Percentiles rank a stretch among this genome's conserved stretches.
Evolutionary conservation across 2,888 invertebrate species (phyloP).

Genomic region (Erannis defoliaria): DNA sequence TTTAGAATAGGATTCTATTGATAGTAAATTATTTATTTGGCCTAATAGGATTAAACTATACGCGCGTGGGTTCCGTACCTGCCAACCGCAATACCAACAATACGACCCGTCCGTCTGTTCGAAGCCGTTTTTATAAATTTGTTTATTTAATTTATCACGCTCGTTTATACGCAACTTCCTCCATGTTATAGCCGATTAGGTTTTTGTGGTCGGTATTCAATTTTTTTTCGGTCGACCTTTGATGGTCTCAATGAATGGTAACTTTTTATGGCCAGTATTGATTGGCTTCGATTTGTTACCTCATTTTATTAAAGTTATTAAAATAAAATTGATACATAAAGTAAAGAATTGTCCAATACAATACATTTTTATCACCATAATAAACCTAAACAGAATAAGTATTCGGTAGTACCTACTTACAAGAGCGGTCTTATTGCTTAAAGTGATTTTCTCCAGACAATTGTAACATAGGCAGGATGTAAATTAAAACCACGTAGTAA

Average conservation of each 20-base stretch:
- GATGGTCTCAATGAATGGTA: constrained; percentile 65
- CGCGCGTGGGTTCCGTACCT: constrained; percentile 77
- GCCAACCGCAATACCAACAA: constrained; percentile 74
- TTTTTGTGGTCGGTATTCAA: constrained; percentile 76
- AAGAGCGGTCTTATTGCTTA: too few species aligned
- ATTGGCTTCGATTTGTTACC: constrained; percentile 64
- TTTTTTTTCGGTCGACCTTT: constrained; percentile 62
- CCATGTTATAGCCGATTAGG: constrained; percentile 77
- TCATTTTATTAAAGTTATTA: constrained; percentile 31
- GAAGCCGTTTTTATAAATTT: constrained; percentile 79
- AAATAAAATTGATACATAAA: not conserved
- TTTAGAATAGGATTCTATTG: constrained; percentile 66
- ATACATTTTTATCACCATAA: too few species aligned
- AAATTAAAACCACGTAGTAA: too few species aligned
- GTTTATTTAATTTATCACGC: constrained; percentile 85
- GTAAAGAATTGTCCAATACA: not conserved
- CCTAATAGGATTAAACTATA: constrained; percentile 78
- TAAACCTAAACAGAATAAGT: too few species aligned
- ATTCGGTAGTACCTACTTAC: too few species aligned
- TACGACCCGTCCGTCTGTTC: constrained; percentile 66
- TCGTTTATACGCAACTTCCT: constrained; percentile 84
- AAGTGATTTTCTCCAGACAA: too few species aligned
- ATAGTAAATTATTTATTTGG: constrained; percentile 82
- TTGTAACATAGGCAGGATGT: too few species aligned
- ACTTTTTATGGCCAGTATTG: constrained; percentile 65